Evolutionary conservation across 2,797 vertebrate genomes (phyloP).

Genomic region (Syndactyla subalaris): DNA sequence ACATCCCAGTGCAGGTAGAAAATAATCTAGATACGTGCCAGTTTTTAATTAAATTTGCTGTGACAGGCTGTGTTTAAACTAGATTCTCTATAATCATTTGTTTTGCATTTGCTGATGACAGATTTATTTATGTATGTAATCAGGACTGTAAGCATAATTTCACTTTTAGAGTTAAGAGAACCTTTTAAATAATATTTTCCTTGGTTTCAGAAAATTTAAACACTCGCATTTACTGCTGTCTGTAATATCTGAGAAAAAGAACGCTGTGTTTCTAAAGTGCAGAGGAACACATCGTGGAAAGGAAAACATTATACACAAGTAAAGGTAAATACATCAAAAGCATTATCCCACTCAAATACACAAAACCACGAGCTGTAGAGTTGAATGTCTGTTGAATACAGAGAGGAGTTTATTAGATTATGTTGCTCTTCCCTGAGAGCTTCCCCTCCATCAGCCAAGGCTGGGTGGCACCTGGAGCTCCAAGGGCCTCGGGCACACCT

Average conservation of each 20-base stretch:
- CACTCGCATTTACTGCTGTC: neutral
- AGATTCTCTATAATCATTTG: conserved; percentile 6
- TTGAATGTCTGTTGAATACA: neutral
- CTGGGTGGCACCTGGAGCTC: neutral
- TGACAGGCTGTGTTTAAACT: conserved; percentile 48
- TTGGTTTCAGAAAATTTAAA: conserved; percentile 19
- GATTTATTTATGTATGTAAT: conserved; percentile 46
- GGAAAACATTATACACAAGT: neutral
- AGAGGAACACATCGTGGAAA: neutral
- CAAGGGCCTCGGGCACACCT: rapidly evolving
- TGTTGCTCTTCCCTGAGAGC: neutral
- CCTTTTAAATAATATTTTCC: conserved; percentile 13
- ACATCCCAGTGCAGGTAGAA: conserved; percentile 4
- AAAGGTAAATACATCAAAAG: neutral
- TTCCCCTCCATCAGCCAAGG: neutral
- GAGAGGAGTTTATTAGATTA: neutral
- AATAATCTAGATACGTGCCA: neutral
- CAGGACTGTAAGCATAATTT: conserved; percentile 27
- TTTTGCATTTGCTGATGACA: conserved; percentile 42
- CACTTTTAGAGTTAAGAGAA: neutral
- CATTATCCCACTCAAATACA: neutral
- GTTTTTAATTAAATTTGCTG: conserved; percentile 32
- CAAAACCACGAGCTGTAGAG: neutral
- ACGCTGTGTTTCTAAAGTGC: neutral
- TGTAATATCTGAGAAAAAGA: neutral